These are phyloP conservation scores for Prionailurus bengalensis DNA, from an alignment of 2,113 vertebrate species.

Conservation along the genomic window DNA sequence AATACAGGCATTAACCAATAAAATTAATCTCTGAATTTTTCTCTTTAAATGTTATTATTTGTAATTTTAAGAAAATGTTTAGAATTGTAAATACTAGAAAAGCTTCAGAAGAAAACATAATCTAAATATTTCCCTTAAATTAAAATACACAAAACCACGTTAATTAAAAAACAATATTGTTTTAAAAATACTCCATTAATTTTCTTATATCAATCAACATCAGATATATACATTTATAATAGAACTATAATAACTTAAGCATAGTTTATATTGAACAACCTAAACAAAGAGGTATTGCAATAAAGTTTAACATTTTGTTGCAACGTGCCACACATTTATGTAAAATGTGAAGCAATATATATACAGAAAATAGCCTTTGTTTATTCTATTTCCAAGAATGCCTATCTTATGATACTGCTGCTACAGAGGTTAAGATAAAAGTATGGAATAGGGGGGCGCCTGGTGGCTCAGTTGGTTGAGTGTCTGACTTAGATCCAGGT, in stretches of 20 bases:
- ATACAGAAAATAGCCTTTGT: not conserved
- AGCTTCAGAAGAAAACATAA: not conserved
- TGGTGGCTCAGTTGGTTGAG: too few species aligned
- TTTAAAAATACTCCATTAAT: not conserved
- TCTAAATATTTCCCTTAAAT: not conserved
- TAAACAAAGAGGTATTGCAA: not conserved
- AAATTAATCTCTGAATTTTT: constrained; percentile 47
- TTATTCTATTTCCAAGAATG: not conserved
- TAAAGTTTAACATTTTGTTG: not conserved
- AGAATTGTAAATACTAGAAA: not conserved
- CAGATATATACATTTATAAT: not conserved
- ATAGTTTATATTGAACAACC: not conserved
- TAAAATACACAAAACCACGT: not conserved
- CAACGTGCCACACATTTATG: not conserved
- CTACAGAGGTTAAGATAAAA: not conserved
- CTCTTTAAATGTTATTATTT: not conserved
- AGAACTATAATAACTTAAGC: not conserved
- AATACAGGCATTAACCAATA: not conserved
- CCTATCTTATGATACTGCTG: not conserved
- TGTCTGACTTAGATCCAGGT: too few species aligned
- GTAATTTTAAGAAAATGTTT: constrained; percentile 8
- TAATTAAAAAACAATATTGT: not conserved
- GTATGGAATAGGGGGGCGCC: too few species aligned
- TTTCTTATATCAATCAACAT: not conserved
- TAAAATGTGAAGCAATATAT: not conserved